These are phyloP conservation scores for Amphibalanus amphitrite DNA, from an alignment of 1,140 invertebrate genomes.

Conservation along the genomic window DNA sequence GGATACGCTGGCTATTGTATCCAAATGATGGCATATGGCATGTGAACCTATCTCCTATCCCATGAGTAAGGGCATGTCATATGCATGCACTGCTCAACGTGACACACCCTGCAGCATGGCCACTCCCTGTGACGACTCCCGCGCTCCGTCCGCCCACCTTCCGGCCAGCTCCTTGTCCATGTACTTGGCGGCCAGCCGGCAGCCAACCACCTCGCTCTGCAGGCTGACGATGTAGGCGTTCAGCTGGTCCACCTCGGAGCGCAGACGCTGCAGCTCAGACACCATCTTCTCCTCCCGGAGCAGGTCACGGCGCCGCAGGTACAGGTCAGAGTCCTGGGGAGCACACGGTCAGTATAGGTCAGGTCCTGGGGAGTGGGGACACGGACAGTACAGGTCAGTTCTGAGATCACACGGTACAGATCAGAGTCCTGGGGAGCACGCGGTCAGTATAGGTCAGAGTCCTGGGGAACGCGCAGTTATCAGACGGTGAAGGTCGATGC, in stretches of 20 bases:
- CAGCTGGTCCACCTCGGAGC: conserved; percentile 49
- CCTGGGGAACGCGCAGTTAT: neutral
- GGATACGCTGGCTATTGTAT: no score
- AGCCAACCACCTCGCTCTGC: conserved; percentile 64
- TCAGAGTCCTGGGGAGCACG: neutral
- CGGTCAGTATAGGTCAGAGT: neutral
- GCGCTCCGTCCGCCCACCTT: conserved; percentile 34
- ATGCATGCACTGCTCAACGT: no score
- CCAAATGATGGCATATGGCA: no score
- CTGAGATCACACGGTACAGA: neutral
- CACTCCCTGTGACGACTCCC: no score
- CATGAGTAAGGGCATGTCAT: no score
- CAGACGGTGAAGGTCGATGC: neutral
- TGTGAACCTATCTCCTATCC: no score
- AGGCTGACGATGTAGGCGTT: conserved; percentile 47
- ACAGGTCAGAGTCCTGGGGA: conserved; percentile 25
- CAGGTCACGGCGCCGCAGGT: conserved; percentile 25
- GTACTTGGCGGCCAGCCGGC: conserved; percentile 64
- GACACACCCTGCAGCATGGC: no score
- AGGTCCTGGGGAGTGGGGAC: no score
- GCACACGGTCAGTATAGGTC: neutral
- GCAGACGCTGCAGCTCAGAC: conserved; percentile 44
- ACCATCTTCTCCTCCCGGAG: conserved; percentile 29
- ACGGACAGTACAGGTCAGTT: neutral
- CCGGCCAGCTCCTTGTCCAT: conserved; percentile 71